Evolutionary conservation across 1,140 invertebrate genomes (phyloP).

Genomic region (Lucilia sericata): DNA sequence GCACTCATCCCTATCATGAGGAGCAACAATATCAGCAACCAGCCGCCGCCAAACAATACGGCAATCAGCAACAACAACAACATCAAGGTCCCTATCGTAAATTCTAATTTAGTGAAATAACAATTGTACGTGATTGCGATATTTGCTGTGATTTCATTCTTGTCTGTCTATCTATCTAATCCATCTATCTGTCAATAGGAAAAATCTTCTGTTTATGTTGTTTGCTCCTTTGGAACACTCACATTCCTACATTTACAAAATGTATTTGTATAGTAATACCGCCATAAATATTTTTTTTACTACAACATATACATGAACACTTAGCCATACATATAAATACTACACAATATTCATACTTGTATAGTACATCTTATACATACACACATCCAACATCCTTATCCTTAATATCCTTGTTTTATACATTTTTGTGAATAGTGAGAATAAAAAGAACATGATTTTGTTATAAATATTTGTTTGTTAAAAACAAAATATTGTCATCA

Average conservation of each 20-base stretch:
- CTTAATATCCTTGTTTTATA: conserved; percentile 4
- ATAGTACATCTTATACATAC: not conserved
- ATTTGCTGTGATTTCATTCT: conserved; percentile 34
- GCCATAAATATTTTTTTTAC: not conserved
- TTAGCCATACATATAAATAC: not conserved
- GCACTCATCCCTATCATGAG: conserved; percentile 68
- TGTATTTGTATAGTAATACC: not conserved
- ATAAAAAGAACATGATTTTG: conserved; percentile 8
- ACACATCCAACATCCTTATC: not conserved
- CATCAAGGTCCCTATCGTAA: conserved; percentile 45
- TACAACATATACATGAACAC: too few relatives aligned
- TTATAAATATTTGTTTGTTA: not conserved
- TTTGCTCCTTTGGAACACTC: too few relatives aligned
- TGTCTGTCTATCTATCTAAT: not conserved
- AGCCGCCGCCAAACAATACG: not conserved
- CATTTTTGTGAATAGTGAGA: not conserved
- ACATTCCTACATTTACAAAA: too few relatives aligned
- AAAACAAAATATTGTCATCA: not conserved
- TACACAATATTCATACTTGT: not conserved
- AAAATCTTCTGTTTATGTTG: too few relatives aligned
- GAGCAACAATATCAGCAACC: conserved; percentile 44
- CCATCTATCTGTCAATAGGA: not conserved
- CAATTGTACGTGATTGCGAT: conserved; percentile 41
- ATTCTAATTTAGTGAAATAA: conserved; percentile 18
- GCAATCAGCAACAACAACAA: conserved; percentile 31